phyloP scores from a whole-genome alignment of 1,140 invertebrate genomes.

The Aphis craccivora region DNA sequence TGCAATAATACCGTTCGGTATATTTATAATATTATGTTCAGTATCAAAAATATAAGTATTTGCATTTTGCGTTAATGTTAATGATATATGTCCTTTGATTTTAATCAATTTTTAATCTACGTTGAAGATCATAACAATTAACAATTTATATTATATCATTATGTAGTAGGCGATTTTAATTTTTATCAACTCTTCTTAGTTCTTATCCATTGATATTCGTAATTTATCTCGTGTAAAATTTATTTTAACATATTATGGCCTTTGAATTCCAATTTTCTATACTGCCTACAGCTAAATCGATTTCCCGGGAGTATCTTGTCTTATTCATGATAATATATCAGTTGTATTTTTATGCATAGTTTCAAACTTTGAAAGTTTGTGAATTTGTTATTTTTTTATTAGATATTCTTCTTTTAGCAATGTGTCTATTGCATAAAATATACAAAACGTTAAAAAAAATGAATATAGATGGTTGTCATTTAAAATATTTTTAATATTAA shows the following conservation, averaged over 20 bases:
- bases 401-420: not conserved
- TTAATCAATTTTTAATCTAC: not conserved
- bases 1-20: too few relatives aligned
- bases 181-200: not conserved
- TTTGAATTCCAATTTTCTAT: slow-evolving; percentile 22
- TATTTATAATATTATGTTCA: too few relatives aligned
- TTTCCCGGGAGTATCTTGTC: not conserved
- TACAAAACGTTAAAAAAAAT: not conserved
- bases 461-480: not conserved
- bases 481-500: not conserved
- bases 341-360: slow-evolving; percentile 25
- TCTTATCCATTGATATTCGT: not conserved
- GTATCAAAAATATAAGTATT: too few relatives aligned
- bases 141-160: not conserved
- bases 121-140: not conserved
- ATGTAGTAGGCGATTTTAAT: not conserved
- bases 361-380: not conserved
- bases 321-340: slow-evolving; percentile 21
- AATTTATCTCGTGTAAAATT: not conserved
- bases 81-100: not conserved
- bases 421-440: not conserved
- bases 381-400: slow-evolving; percentile 13
- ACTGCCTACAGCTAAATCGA: slow-evolving; percentile 13
- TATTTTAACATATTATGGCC: not conserved
- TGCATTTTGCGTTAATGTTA: too few relatives aligned